Conservation (phyloP, 1,140 invertebrate species). For the Coboldia fuscipes region DNA sequence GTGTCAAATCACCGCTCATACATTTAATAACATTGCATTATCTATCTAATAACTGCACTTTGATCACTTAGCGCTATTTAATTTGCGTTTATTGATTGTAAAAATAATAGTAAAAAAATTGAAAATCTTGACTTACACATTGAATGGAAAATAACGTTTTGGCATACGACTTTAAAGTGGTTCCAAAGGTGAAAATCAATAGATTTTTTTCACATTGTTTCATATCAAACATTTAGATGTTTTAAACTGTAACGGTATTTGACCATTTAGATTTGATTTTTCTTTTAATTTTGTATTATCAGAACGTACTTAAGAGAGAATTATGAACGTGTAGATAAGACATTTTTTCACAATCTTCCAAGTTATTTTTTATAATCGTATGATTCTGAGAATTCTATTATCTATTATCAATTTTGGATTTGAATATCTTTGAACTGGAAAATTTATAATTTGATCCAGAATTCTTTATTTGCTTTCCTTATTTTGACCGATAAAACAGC, state of each 20-base stretch:
- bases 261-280: conserved; percentile 2
- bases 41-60: too few relatives aligned
- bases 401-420: not conserved
- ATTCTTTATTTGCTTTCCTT: not conserved
- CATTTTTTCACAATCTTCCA: not conserved
- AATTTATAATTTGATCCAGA: not conserved
- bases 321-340: not conserved
- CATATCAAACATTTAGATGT: not conserved
- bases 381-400: not conserved
- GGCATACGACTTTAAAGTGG: too few relatives aligned
- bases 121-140: too few relatives aligned
- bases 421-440: not conserved
- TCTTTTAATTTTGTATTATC: not conserved
- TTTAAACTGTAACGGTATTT: conserved; percentile 1
- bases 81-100: too few relatives aligned
- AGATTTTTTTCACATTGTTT: conserved; percentile 1
- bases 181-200: too few relatives aligned
- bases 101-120: too few relatives aligned
- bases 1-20: too few relatives aligned
- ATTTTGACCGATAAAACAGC: not conserved
- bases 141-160: too few relatives aligned
- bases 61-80: too few relatives aligned
- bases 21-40: too few relatives aligned
- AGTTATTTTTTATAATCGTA: not conserved
- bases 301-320: not conserved